A percentile compares a stretch with the other conserved stretches of the same genome.
phyloP scores from a whole-genome alignment of 2,888 invertebrate species.

The Heliconius ethilla region DNA sequence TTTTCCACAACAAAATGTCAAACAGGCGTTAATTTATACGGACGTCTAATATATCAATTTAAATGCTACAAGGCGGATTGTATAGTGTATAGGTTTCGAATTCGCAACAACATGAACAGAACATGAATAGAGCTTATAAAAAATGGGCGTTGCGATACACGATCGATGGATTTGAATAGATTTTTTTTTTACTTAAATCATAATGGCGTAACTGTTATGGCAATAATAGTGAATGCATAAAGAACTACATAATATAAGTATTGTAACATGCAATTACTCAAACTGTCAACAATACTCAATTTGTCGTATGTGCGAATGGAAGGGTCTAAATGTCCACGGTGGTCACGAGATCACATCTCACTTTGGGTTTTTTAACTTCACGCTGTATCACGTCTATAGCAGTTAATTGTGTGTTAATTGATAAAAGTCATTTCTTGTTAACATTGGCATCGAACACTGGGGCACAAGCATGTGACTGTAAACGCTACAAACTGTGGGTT shows the following conservation, averaged over 20 bases:
- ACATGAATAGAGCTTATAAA: conserved; percentile 15
- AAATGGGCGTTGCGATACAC: conserved; percentile 20
- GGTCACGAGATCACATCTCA: neutral
- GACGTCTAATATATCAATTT: conserved; percentile 6
- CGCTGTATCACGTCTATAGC: too few species aligned
- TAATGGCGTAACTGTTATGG: conserved; percentile 5
- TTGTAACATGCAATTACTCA: neutral
- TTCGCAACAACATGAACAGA: conserved; percentile 13
- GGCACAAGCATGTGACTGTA: too few species aligned
- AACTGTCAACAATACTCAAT: neutral
- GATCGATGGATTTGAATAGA: neutral
- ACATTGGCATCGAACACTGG: too few species aligned
- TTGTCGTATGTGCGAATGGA: neutral
- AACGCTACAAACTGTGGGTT: too few species aligned
- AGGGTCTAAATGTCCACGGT: neutral
- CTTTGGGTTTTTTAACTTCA: neutral
- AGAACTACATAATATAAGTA: neutral
- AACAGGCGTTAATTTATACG: conserved; percentile 13
- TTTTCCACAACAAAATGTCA: conserved; percentile 11
- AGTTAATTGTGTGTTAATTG: too few species aligned
- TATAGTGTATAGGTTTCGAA: conserved; percentile 17
- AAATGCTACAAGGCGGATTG: conserved; percentile 15
- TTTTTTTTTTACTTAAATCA: neutral
- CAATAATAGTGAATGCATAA: neutral
- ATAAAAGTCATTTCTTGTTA: too few species aligned